These are phyloP conservation scores for Neomonachus schauinslandi DNA, from an alignment of 2,113 vertebrate genomes.

Conservation along the genomic window DNA sequence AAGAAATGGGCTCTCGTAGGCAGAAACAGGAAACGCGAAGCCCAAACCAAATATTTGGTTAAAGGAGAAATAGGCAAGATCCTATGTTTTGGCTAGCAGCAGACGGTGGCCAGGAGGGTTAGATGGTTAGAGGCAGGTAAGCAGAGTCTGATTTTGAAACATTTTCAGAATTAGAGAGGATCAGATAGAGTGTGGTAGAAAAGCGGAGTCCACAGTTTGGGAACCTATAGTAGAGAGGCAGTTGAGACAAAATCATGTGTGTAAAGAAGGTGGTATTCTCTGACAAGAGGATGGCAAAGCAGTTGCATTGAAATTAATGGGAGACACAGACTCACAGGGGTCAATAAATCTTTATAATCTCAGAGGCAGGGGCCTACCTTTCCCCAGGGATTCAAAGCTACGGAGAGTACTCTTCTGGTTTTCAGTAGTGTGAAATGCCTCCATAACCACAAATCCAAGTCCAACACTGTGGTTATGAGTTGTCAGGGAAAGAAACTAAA, in stretches of 20 bases:
- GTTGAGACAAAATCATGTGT: neutral
- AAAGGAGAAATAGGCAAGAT: neutral
- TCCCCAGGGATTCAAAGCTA: neutral
- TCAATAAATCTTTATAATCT: neutral
- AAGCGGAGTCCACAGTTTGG: slow-evolving; percentile 5
- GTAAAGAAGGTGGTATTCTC: neutral
- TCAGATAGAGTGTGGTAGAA: neutral
- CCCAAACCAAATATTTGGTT: slow-evolving; percentile 15
- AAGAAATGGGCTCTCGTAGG: neutral
- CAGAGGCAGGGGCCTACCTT: neutral
- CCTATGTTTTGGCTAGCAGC: neutral
- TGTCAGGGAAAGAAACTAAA: slow-evolving; percentile 39
- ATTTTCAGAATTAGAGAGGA: slow-evolving; percentile 22
- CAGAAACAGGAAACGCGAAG: neutral
- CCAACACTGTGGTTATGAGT: neutral
- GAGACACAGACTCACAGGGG: neutral
- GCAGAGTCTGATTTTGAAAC: neutral
- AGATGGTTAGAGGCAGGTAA: neutral
- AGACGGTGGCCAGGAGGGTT: neutral
- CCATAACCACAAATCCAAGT: neutral
- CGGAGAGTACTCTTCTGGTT: neutral
- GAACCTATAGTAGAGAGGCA: neutral
- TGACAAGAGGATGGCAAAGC: neutral
- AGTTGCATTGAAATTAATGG: slow-evolving; percentile 33
- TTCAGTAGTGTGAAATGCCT: neutral